Evolutionary conservation across 1,140 invertebrate species (phyloP).

Genomic region (Bombus haemorrhoidalis): DNA sequence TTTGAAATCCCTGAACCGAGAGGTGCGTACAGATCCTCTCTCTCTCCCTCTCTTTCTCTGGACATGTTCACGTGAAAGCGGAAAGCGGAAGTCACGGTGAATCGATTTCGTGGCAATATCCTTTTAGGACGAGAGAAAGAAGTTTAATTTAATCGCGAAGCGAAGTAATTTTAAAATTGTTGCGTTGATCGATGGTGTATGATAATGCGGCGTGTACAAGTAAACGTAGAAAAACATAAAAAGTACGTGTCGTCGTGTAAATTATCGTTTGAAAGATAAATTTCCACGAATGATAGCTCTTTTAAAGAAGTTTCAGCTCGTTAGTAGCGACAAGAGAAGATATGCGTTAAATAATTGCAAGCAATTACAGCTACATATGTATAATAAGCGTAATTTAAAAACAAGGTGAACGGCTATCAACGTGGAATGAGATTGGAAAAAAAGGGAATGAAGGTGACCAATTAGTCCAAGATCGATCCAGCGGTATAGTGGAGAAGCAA

Average conservation of each 20-base stretch:
- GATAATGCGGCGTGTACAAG: not conserved
- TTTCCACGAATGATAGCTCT: constrained; percentile 2
- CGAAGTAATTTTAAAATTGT: not conserved
- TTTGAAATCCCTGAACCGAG: not conserved
- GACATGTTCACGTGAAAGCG: not conserved
- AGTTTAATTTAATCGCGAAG: not conserved
- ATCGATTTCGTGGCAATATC: not conserved
- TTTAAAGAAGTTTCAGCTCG: not conserved
- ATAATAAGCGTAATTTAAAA: not conserved
- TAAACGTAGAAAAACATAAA: too few relatives aligned
- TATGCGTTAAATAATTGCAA: not conserved
- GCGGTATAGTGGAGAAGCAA: not conserved
- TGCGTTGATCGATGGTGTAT: not conserved
- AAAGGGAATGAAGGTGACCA: not conserved
- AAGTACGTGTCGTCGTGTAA: not conserved
- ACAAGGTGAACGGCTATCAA: not conserved
- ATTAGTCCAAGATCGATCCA: not conserved
- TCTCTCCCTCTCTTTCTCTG: fast-evolving
- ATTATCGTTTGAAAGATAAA: not conserved
- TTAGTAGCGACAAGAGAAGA: not conserved
- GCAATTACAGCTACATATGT: not conserved
- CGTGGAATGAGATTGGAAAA: not conserved
- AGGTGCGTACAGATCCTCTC: not conserved
- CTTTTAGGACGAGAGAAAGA: too few relatives aligned
- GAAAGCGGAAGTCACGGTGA: not conserved